Base-by-base conservation (phyloP, 1,140 invertebrate species). In the Pollicipes pollicipes region DNA sequence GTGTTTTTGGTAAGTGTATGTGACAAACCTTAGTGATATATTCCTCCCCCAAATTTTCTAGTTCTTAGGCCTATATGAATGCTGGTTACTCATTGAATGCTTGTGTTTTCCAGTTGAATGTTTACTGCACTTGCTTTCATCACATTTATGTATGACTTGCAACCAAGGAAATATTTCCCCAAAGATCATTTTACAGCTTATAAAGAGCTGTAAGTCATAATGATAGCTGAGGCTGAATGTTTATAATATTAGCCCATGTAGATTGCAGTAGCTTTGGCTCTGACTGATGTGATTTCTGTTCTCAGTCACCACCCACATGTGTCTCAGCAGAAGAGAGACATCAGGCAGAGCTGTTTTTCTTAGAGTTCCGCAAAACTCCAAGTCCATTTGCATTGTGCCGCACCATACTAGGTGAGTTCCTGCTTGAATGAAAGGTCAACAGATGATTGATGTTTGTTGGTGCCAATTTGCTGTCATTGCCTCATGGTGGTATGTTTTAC, bases 351-450 rank as follows among this genome's bases (percentile, higher is more conserved):
- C 81, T 81, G 74, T 83, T 93, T 28, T 89, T 94, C 76, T 77
- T 93, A 28, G 85, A 87, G 79, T 91, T 94, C 78, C 83, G 88
- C 26, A 91, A 90, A 79, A 88, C 88, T 24, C 88, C 88, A 80
- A 85, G 86, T 73, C 91, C 91, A 37, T 94, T 92, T 79, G 83
- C 84, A 70, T 77, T 92, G 30, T 95, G 91, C 78, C 84, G 86
- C 76, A 84, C 88, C 77, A 89, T 94, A 76, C 81, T 94, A 72
- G 84, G 84, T 85, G 80, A 80, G 77, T 75, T 35, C 28, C n/a
- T n/a, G n/a, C n/a, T n/a, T n/a, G n/a, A n/a, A n/a, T n/a, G n/a
- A n/a, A n/a, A n/a, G n/a, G n/a, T n/a, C n/a, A n/a, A n/a, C n/a
- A n/a, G n/a, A n/a, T n/a, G n/a, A n/a, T n/a, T n/a, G n/a, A n/a